These are phyloP conservation scores for Drosophila tani DNA, from an alignment of 1,140 invertebrate species.

Conservation along the genomic window DNA sequence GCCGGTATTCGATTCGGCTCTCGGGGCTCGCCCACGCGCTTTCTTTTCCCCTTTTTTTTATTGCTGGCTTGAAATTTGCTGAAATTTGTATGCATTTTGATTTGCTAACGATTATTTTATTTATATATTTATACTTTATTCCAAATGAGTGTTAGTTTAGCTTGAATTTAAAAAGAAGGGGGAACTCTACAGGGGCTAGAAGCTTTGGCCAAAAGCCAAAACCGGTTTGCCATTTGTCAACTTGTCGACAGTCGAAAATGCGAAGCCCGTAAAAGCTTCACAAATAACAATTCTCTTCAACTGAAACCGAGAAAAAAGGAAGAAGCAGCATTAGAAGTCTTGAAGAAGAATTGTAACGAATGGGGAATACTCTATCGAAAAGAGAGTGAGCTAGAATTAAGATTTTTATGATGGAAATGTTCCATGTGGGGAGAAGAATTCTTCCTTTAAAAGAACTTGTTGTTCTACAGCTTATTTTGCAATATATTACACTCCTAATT, in stretches of 20 bases:
- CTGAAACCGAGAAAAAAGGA: constrained; percentile 14
- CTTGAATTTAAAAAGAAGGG: too few relatives aligned
- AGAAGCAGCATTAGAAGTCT: constrained; percentile 5
- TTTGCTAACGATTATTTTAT: constrained; percentile 58
- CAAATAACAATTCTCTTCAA: constrained; percentile 63
- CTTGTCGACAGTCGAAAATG: constrained; percentile 62
- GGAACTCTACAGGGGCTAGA: constrained; percentile 14
- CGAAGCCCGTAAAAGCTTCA: constrained; percentile 62
- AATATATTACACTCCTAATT: too few relatives aligned
- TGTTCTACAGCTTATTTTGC: too few relatives aligned
- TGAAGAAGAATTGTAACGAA: background rate
- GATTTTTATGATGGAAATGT: too few relatives aligned
- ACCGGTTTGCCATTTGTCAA: constrained; percentile 81
- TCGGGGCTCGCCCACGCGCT: constrained; percentile 41
- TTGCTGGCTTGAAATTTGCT: constrained; percentile 10
- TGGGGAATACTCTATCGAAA: background rate
- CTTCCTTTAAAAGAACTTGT: too few relatives aligned
- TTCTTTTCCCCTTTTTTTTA: constrained; percentile 23
- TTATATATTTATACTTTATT: constrained; percentile 39
- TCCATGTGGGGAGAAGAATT: background rate
- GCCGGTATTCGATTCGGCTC: background rate
- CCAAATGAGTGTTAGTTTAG: constrained; percentile 29
- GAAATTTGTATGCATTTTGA: constrained; percentile 57
- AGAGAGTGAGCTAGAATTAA: too few relatives aligned
- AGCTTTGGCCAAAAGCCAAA: constrained; percentile 66